Conservation (phyloP, 2,797 vertebrate species). For the Parauchenoglanis punctatus region DNA sequence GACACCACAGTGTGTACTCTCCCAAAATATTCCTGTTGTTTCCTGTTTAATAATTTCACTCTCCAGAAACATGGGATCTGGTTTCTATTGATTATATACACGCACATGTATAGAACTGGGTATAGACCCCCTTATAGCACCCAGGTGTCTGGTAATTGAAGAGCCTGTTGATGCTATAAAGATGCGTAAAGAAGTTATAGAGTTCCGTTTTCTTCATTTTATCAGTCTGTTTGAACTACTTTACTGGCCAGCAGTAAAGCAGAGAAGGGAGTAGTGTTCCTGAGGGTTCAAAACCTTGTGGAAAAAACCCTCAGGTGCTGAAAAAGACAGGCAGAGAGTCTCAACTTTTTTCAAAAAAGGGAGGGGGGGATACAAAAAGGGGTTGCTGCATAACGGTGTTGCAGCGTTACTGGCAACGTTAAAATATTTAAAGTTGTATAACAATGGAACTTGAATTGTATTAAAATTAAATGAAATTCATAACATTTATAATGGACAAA, state of each 20-base stretch:
- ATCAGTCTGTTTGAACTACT: neutral
- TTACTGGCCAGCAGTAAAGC: neutral
- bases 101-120: neutral
- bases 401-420: neutral
- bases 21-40: neutral
- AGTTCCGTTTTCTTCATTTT: neutral
- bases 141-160: neutral
- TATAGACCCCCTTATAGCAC: too few relatives aligned
- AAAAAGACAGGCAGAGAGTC: neutral
- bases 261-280: neutral
- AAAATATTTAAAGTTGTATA: neutral
- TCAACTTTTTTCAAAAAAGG: neutral
- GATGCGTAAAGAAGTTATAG: neutral
- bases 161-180: neutral
- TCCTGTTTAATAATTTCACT: constrained; percentile 12
- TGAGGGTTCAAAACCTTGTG: neutral
- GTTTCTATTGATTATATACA: neutral
- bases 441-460: neutral
- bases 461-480: neutral
- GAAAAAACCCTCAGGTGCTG: too few relatives aligned
- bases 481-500: neutral
- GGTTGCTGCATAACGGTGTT: neutral
- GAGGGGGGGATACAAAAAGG: neutral
- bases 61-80: neutral
- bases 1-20: neutral